Percentiles rank a stretch among this genome's conserved stretches.
Conservation (phyloP, 1,140 invertebrate species). For the Ceratina australensis region DNA sequence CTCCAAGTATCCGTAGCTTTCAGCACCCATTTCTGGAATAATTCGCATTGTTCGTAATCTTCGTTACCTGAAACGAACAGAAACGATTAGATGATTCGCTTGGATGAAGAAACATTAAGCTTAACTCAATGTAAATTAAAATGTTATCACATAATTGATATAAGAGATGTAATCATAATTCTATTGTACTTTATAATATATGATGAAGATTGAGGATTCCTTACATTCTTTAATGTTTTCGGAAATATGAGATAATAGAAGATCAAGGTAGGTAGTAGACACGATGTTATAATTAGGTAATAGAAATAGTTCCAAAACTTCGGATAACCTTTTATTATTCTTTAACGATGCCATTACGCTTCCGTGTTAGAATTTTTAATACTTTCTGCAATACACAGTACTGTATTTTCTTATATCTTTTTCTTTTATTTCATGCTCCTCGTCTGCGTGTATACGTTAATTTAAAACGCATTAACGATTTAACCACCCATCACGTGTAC, state of each 20-base stretch:
- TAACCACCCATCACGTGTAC: background rate
- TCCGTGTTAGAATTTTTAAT: background rate
- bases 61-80: constrained; percentile 49
- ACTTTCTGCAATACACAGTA: background rate
- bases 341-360: constrained; percentile 40
- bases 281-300: constrained; percentile 72
- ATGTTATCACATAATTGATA: background rate
- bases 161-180: background rate
- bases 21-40: constrained; percentile 70
- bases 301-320: constrained; percentile 75
- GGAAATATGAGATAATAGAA: constrained; percentile 72
- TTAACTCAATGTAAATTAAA: constrained; percentile 5
- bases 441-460: too few species aligned
- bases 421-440: background rate
- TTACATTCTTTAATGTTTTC: constrained; percentile 68
- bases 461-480: background rate
- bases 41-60: constrained; percentile 53
- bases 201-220: constrained; percentile 3
- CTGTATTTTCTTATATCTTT: background rate
- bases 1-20: constrained; percentile 70
- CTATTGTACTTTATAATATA: background rate
- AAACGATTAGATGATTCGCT: background rate
- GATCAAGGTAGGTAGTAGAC: constrained; percentile 74
- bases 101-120: background rate
- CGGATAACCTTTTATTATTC: constrained; percentile 60